Percentiles rank a stretch among this genome's conserved stretches.
phyloP scores from a whole-genome alignment of 2,888 invertebrate genomes.

The Leucoptera coffeella region DNA sequence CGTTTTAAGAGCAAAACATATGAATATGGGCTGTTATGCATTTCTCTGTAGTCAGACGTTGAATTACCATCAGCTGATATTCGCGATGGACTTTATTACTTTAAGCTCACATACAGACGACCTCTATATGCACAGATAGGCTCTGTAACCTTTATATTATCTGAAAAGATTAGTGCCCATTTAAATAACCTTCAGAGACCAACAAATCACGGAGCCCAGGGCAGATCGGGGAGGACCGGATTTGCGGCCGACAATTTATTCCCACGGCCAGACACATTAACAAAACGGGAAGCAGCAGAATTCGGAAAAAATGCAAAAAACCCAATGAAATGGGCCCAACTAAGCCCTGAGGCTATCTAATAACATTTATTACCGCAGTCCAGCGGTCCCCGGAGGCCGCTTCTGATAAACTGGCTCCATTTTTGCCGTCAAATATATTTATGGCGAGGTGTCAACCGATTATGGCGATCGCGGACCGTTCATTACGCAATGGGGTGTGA shows the following conservation, averaged over 20 bases:
- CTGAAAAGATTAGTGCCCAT: too few relatives aligned
- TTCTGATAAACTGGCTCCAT: constrained; percentile 52
- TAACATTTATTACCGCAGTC: constrained; percentile 49
- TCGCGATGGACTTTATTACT: too few relatives aligned
- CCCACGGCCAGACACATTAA: constrained; percentile 45
- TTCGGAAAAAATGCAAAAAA: constrained; percentile 31
- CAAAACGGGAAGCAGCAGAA: constrained; percentile 43
- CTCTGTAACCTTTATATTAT: too few relatives aligned
- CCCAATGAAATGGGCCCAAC: constrained; percentile 27
- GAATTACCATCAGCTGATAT: too few relatives aligned
- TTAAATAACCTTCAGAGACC: neutral
- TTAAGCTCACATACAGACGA: too few relatives aligned
- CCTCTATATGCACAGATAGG: too few relatives aligned
- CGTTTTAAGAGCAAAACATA: too few relatives aligned
- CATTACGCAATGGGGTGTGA: constrained; percentile 16
- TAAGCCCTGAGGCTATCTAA: constrained; percentile 52
- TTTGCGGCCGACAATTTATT: constrained; percentile 41
- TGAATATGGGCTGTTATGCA: too few relatives aligned
- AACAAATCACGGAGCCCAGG: neutral
- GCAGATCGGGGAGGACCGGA: constrained; percentile 9
- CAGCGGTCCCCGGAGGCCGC: constrained; percentile 48
- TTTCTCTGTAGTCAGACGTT: too few relatives aligned
- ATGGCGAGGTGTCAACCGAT: constrained; percentile 36
- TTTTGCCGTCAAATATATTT: constrained; percentile 54
- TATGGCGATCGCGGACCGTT: constrained; percentile 32